These are phyloP conservation scores for Eurytoma adleriae DNA, from an alignment of 2,888 invertebrate genomes.

Conservation along the genomic window DNA sequence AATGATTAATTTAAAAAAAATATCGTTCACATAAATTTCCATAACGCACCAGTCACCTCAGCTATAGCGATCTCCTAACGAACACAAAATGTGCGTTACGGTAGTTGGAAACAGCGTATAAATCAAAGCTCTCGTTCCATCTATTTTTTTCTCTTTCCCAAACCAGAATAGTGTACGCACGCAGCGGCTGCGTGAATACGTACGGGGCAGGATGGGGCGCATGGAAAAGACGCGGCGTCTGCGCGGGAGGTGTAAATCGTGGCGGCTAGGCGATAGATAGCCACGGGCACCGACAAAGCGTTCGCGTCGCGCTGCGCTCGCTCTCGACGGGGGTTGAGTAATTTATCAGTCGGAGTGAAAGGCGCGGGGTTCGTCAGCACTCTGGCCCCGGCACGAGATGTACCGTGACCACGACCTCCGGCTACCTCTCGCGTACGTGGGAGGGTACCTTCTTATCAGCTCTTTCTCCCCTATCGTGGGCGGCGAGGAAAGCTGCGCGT, in stretches of 20 bases:
- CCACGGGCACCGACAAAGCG: conserved; percentile 1
- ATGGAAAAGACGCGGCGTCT: not conserved
- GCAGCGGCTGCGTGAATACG: too few relatives aligned
- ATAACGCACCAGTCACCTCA: too few relatives aligned
- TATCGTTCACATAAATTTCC: too few relatives aligned
- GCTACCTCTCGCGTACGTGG: conserved; percentile 18
- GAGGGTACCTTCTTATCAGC: conserved; percentile 36
- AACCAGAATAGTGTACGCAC: too few relatives aligned
- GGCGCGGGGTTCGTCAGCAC: conserved; percentile 65
- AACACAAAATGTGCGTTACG: too few relatives aligned
- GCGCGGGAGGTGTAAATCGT: not conserved
- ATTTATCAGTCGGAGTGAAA: conserved; percentile 73
- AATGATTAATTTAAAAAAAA: too few relatives aligned
- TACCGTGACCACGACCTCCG: conserved; percentile 58
- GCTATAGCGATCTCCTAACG: too few relatives aligned
- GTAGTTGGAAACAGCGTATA: too few relatives aligned
- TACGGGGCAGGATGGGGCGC: not conserved
- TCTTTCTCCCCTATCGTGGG: not conserved
- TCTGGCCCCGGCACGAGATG: conserved; percentile 52
- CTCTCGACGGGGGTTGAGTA: conserved; percentile 67
- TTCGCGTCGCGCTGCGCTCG: not conserved
- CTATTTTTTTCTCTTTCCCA: too few relatives aligned
- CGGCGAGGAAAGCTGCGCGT: too few relatives aligned
- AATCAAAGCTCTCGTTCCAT: too few relatives aligned
- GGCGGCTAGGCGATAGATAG: not conserved